Base-by-base conservation (phyloP, 30 jellyfish, hydroid and myxozoan species). In the Chrysaora quinquecirrha region DNA sequence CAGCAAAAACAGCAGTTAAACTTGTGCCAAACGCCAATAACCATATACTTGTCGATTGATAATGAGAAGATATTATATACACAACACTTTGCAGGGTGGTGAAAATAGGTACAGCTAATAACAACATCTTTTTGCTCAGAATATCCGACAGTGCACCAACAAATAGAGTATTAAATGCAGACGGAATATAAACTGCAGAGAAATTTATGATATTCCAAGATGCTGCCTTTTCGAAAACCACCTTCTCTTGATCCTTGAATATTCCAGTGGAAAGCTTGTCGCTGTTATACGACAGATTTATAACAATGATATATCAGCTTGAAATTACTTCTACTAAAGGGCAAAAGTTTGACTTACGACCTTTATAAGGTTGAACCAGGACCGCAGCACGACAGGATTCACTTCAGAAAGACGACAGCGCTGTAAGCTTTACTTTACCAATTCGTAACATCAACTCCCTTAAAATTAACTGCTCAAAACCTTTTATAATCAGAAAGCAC, bases 111-210 rank as follows among this genome's bases (percentile, higher is more conserved):
- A 78, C 77, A 64, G 75, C 22, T 10, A 66, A 31, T 1, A 85
- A 63, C 1, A 85, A 29, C 60, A 47, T 73, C 80, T 50, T 71
- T 30, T 60, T 50, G 43, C 82, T 31, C 21, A 64, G 19, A 22
- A 85, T 18, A 25, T 85, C 89, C 2, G 82, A 43, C 28, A 85
- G 22, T 21, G 87, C 81, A 1, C 95, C 95, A 32, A 68, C 78
- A 24, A 82, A 77, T 10, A 75, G 84, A 14, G 56, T 71, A 1
- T 72, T 34, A 49, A 85, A 74, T 20, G 72, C 46, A 20, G 95
- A 60, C 9, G 95, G 95, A 3, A 85, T 23, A 62, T 30, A 71
- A 14, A 48, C 64, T 4, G 79, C 38, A 0, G 62, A 67, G 16
- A 73, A 62, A 1, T 62, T 56, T 16, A 43, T 29, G 6, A 48